Base-by-base conservation (phyloP, 2,888 invertebrate genomes). In the Chesias legatella region DNA sequence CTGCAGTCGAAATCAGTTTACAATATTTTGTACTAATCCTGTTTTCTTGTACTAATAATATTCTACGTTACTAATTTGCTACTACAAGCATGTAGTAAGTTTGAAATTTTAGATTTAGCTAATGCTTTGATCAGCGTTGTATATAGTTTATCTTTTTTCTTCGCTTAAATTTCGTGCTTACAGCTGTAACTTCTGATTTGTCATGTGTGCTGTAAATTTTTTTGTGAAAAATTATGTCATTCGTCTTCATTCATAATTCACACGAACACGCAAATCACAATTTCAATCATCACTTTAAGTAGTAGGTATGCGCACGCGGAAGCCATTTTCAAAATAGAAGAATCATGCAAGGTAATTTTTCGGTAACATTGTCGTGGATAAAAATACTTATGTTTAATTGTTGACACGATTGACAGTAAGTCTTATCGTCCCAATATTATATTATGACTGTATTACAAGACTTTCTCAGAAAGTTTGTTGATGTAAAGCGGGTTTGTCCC, bases 351-450 rank as follows among this genome's bases (percentile, higher is more conserved):
- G 33, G 36, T 9, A 39, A 23, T 47, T 40, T 33, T 37, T 33
- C 3, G 9, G 26, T 27, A 33, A 37, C 21, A 34, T 17, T 38
- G 38, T 36, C 57, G 51, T 48, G 38, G 49, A 56, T 60, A 61
- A 65, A 61, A 61, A 61, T 38, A 62, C 24, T 5, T 27, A n/a
- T 3, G 62, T 58, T 55, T 51, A 45, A 48, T 62, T 64, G 53
- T 56, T 58, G 65, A 58, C 66, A 72, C 62, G 66, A 68, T 75
- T 72, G 68, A 67, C 71, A 67, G 70, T 71, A 63, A 70, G 34
- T 31, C 47, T 2, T 53, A 62, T 63, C 57, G 54, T 63, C 56
- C 63, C 56, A 45, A 67, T 61, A 58, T 42, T 48, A 6, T 20
- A 6, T 20, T 6, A 20, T 20, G 20, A 20, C 6, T 37, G 35